Evolutionary conservation across 2,113 vertebrate species (phyloP).

Genomic region (Microcebus tavaratra): DNA sequence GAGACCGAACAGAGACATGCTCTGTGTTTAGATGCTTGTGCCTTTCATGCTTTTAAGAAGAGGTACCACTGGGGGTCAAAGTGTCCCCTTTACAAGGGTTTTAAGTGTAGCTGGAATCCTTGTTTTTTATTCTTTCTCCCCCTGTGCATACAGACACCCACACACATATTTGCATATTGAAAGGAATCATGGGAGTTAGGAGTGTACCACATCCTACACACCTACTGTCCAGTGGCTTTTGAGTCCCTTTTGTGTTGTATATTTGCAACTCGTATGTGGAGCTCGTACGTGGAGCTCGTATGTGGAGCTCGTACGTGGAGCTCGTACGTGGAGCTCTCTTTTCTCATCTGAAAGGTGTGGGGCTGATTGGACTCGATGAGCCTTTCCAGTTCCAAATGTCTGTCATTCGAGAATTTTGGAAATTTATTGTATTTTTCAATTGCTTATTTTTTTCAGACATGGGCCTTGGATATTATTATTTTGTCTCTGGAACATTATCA

Average conservation of each 20-base stretch:
- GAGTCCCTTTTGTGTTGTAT: neutral
- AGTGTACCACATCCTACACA: neutral
- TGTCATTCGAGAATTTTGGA: neutral
- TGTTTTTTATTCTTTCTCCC: neutral
- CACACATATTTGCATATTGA: neutral
- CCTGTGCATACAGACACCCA: neutral
- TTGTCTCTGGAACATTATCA: neutral
- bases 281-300: fast-evolving
- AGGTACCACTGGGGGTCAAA: neutral
- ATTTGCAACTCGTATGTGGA: neutral
- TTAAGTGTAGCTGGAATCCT: neutral
- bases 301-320: fast-evolving
- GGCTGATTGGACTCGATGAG: neutral
- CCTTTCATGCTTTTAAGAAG: neutral
- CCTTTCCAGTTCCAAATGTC: neutral
- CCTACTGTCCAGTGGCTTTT: neutral
- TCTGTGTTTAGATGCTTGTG: neutral
- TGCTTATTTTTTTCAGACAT: neutral
- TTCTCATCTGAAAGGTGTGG: neutral
- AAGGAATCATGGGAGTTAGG: neutral
- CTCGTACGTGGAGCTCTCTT: neutral
- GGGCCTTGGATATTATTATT: neutral
- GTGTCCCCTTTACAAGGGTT: neutral
- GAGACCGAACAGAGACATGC: neutral
- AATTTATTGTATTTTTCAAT: neutral